Evolutionary conservation across 92 coral and sea anemone species (phyloP), one percentile per base, ranked within the genome.

Genomic region (Zoanthus sansibaricus): DNA sequence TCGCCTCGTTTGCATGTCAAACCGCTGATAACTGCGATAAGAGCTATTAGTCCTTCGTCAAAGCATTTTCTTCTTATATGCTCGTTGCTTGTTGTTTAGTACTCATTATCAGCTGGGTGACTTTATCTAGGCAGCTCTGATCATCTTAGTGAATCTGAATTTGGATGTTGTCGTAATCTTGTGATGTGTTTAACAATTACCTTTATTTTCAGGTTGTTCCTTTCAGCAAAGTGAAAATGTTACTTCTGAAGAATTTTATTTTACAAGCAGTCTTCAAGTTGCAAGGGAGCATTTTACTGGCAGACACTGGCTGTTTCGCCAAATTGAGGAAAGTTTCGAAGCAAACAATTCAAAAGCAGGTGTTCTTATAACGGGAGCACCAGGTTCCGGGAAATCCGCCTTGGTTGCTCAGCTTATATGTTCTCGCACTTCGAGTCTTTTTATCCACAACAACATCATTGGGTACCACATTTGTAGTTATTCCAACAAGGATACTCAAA

Each of bases 371-470:
- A 74, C 61, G 31, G 91, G 91, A 25, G 91, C 85, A 10, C 91
- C 91, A 1, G 91, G 91, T 17, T 88, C 83, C 17, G 91, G 91
- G 14, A 88, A 88, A 55, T 88, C 91, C 48, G 91, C 91, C 14
- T 9, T 88, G 7, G 52, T 88, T 75, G 71, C 91, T 3, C 77
- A 88, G 33, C 61, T 88, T 10, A 88, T 88, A 12, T 88, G 91
- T 20, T 88, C 88, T 8, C 88, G 87, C 55, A 64, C 82, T 30
- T 82, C 91, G 66, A 88, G 91, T 70, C 75, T 75, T 48, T 76
- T 83, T 12, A 88, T 88, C 70, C 82, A 88, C 56, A 52, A 31
- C 47, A 88, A 75, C 67, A 88, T 88, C 20, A 88, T 88, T 62
- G 91, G 77, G 17, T 82, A 88, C 86, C 91, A 88, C 54, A n/a